These are phyloP conservation scores for Hycleus cichorii DNA, from an alignment of 1,140 invertebrate genomes.

Conservation along the genomic window DNA sequence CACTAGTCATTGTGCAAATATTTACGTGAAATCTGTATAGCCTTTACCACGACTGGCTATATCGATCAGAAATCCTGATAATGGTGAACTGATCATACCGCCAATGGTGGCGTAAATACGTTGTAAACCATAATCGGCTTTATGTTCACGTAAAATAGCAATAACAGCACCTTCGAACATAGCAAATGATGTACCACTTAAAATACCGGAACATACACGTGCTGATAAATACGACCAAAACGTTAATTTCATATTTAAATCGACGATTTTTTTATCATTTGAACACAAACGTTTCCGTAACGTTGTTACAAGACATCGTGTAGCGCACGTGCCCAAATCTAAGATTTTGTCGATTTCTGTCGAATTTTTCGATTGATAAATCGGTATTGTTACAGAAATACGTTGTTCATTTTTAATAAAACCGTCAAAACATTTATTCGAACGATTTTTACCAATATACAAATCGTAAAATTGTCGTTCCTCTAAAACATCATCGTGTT, in stretches of 20 bases:
- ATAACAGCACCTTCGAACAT: slow-evolving; percentile 80
- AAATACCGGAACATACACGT: slow-evolving; percentile 63
- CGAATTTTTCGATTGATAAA: slow-evolving; percentile 28
- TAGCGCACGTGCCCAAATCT: slow-evolving; percentile 33
- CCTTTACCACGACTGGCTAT: slow-evolving; percentile 50
- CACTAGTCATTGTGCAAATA: not conserved
- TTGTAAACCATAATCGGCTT: slow-evolving; percentile 73
- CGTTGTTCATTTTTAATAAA: slow-evolving; percentile 13
- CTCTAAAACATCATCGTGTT: slow-evolving; percentile 30
- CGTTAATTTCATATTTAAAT: slow-evolving; percentile 57
- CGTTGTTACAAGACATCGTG: slow-evolving; percentile 50
- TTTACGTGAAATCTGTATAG: slow-evolving; percentile 65
- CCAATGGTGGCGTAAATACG: slow-evolving; percentile 71
- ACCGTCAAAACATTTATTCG: slow-evolving; percentile 3
- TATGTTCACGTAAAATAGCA: slow-evolving; percentile 66
- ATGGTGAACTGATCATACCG: slow-evolving; percentile 70
- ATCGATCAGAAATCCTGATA: slow-evolving; percentile 70
- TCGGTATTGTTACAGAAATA: slow-evolving; percentile 36
- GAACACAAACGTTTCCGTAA: slow-evolving; percentile 52
- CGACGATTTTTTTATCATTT: slow-evolving; percentile 50
- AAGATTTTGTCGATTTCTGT: slow-evolving; percentile 16
- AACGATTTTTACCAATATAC: not conserved
- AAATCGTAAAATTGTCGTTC: slow-evolving; percentile 18
- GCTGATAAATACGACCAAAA: slow-evolving; percentile 72
- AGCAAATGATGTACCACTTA: slow-evolving; percentile 66